Evolutionary conservation across 2,113 vertebrate genomes (phyloP).

Genomic region (Cebus imitator): DNA sequence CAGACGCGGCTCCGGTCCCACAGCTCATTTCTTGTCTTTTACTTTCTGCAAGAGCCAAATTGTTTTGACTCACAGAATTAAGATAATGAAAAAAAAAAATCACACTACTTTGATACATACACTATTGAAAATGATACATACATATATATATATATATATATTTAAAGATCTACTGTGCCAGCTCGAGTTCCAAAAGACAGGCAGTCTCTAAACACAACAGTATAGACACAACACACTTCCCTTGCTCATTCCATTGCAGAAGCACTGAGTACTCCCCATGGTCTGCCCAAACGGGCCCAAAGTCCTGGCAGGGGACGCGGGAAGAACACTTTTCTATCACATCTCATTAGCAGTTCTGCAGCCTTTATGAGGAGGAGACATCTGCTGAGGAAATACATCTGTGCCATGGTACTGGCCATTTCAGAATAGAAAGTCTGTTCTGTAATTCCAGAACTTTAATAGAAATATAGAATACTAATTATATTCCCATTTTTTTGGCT

Average conservation of each 20-base stretch:
- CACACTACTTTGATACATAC: neutral
- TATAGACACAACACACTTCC: fast-evolving
- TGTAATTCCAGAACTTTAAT: neutral
- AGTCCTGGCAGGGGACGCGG: fast-evolving
- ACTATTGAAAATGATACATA: neutral
- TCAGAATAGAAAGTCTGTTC: neutral
- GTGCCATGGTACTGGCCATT: neutral
- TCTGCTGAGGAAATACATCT: neutral
- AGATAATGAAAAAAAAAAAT: neutral
- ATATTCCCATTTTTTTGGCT: neutral
- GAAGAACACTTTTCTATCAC: fast-evolving
- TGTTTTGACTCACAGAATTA: neutral
- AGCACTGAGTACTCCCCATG: neutral
- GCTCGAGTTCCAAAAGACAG: neutral
- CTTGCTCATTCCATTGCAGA: neutral
- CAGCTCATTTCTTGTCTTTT: neutral
- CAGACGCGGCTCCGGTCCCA: neutral
- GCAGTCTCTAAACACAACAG: neutral
- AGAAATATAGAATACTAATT: neutral
- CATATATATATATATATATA: neutral
- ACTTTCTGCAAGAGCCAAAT: neutral
- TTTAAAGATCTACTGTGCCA: neutral
- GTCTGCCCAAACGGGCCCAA: neutral
- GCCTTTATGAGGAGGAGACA: neutral
- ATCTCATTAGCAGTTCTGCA: neutral